Base-by-base conservation (phyloP, 2,888 invertebrate genomes). In the Gisinianus flammeolus region DNA sequence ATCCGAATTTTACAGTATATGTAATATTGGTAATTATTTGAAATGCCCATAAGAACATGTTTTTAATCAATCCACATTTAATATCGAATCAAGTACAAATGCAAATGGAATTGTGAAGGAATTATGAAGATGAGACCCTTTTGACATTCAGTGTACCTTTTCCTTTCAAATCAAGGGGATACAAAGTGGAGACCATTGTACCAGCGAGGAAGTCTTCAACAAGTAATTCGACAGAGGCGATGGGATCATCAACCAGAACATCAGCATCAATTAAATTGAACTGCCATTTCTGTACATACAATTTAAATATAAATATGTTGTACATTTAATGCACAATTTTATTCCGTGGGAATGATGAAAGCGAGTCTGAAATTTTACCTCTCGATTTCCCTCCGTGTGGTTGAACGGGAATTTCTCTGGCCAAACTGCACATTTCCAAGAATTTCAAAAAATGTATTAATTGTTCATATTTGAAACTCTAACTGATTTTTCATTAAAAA, bases 391-490 rank as follows among this genome's bases (percentile, higher is more conserved):
- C n/a, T 19, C 30, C 16, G 30, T 30, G 28, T 54, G 33, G 4
- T 56, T 30, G 24, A 72, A 72, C 4, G 58, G 56, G 58, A 72
- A 72, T 16, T 12, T 19, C n/a, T 72, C 72, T n/a, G 72, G 72
- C 72, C 72, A 72, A 28, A 72, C 72, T 72, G 26, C 22, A 72
- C n/a, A n/a, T n/a, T n/a, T n/a, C n/a, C n/a, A n/a, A n/a, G n/a
- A n/a, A n/a, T n/a, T n/a, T n/a, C n/a, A n/a, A n/a, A 72, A 72
- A 72, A 58, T n/a, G 19, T 10, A 12, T 26, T 10, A 31, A 12
- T 66, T 26, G 24, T 66, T 68, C 4, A 16, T 68, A 2, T 12
- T 19, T 22, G n/a, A 10, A 33, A 16, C 22, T 30, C 6, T 33
- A n/a, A 68, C 12, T 26, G 28, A 26, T 64, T 26, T n/a, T 66